Evolutionary conservation across 2,888 invertebrate species (phyloP).

Genomic region (Aplocera efformata): DNA sequence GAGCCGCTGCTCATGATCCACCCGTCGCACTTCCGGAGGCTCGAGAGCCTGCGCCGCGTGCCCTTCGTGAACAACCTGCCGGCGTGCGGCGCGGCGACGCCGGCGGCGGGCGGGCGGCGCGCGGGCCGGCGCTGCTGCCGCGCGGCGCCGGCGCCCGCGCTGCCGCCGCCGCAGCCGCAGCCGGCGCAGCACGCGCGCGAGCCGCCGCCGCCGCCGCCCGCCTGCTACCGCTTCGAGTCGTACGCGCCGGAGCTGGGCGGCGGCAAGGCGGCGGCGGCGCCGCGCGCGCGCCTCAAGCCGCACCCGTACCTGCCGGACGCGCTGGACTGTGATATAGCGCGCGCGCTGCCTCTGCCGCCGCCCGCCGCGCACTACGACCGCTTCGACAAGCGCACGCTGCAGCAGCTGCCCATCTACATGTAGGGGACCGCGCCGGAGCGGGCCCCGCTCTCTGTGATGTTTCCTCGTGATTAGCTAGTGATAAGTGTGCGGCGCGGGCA

Average conservation of each 20-base stretch:
- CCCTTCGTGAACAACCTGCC: conserved; percentile 92
- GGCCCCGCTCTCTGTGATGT: conserved; percentile 65
- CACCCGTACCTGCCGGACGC: conserved; percentile 55
- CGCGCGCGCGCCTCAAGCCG: conserved; percentile 51
- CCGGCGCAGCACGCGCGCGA: conserved; percentile 44
- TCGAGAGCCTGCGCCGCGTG: conserved; percentile 90
- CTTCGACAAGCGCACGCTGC: conserved; percentile 75
- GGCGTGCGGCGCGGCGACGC: conserved; percentile 62
- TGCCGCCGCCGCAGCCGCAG: conserved; percentile 35
- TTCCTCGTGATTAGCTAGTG: conserved; percentile 69
- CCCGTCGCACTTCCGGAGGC: conserved; percentile 93
- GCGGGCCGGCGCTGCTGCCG: conserved; percentile 47
- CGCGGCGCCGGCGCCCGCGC: conserved; percentile 42
- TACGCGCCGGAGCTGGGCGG: conserved; percentile 42
- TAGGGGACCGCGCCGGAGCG: conserved; percentile 53
- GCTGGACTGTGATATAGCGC: conserved; percentile 72
- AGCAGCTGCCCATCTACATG: conserved; percentile 78
- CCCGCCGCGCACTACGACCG: conserved; percentile 66
- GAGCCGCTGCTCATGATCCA: conserved; percentile 94
- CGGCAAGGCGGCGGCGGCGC: conserved; percentile 46
- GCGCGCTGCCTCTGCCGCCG: conserved; percentile 62
- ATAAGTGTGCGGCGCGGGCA: conserved; percentile 47
- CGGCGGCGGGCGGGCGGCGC: conserved; percentile 44
- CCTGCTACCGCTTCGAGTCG: conserved; percentile 53
- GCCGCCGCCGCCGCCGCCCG: conserved; percentile 45